Evolutionary conservation across 2,888 invertebrate genomes (phyloP).

Genomic region (Tanytarsus gracilentus): DNA sequence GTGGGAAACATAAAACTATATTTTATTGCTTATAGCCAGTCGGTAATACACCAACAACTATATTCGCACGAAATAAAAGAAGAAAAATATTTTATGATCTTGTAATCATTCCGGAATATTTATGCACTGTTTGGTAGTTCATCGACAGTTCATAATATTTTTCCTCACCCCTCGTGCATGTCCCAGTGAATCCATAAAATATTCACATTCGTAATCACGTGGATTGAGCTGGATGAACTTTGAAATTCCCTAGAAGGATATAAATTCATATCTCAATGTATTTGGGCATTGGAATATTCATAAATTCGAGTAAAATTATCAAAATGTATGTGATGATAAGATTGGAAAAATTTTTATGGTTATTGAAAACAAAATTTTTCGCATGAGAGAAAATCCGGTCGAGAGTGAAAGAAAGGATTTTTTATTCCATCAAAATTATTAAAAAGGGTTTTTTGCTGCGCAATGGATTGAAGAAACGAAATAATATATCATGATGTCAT

Average conservation of each 20-base stretch:
- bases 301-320: not conserved
- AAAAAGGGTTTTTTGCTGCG: slow-evolving; percentile 13
- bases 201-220: no score
- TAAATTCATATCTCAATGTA: slow-evolving; percentile 3
- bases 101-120: no score
- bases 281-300: not conserved
- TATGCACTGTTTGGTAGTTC: no score
- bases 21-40: no score
- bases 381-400: slow-evolving; percentile 13
- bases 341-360: slow-evolving; percentile 5
- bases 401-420: no score
- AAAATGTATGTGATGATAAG: not conserved
- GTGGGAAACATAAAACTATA: slow-evolving; percentile 15
- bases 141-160: no score
- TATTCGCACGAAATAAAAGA: no score
- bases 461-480: not conserved
- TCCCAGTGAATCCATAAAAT: no score
- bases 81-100: no score
- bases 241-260: not conserved
- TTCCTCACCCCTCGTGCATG: no score
- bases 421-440: slow-evolving; percentile 23
- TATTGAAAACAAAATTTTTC: not conserved
- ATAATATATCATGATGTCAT: slow-evolving; percentile 11
- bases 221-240: no score
- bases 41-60: no score